Evolutionary conservation across 1,140 invertebrate species (phyloP).

Genomic region (Semibalanus balanoides): DNA sequence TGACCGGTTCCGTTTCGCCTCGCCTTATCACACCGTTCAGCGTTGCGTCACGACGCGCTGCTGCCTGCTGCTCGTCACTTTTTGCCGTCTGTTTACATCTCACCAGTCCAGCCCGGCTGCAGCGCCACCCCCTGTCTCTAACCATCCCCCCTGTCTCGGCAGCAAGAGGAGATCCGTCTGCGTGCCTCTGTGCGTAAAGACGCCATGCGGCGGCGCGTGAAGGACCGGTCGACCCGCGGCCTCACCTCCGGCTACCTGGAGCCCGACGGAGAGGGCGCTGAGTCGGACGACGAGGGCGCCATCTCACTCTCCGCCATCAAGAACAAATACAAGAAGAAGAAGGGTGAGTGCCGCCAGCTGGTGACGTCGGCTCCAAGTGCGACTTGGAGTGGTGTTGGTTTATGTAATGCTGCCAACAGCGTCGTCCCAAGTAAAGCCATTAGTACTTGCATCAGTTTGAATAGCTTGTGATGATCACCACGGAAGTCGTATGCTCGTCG

Average conservation of each 20-base stretch:
- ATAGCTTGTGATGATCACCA: no score
- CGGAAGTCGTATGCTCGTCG: no score
- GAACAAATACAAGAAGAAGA: conserved; percentile 3
- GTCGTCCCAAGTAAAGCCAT: neutral
- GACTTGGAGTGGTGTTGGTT: neutral
- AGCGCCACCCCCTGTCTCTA: no score
- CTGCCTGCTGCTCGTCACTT: no score
- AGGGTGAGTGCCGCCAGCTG: neutral
- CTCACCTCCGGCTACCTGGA: neutral
- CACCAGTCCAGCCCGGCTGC: no score
- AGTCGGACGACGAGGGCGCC: neutral
- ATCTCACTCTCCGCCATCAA: neutral
- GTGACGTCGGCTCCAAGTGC: neutral
- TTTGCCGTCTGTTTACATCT: no score
- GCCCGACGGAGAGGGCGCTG: neutral
- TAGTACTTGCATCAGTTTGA: neutral
- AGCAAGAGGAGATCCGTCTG: neutral
- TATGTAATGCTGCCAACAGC: neutral
- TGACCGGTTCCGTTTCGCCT: no score
- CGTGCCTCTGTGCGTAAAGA: neutral
- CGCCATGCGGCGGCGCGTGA: neutral
- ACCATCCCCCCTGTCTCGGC: neutral
- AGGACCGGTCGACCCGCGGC: neutral
- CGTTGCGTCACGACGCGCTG: no score
- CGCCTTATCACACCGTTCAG: no score